Evolutionary conservation across 2,888 invertebrate species (phyloP).

Genomic region (Trachelus stipa): DNA sequence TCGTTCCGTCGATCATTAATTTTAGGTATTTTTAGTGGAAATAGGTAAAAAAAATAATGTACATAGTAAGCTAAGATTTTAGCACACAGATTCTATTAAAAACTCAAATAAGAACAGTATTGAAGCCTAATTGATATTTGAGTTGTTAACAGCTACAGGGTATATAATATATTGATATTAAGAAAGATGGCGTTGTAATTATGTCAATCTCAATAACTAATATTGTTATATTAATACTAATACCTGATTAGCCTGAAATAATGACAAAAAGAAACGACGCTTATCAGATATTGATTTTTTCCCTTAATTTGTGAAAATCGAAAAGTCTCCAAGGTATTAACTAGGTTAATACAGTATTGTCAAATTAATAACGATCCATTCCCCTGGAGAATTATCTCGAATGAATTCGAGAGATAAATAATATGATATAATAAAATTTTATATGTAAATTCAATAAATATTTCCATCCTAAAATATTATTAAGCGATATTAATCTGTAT

Average conservation of each 20-base stretch:
- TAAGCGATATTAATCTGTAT: too few relatives aligned
- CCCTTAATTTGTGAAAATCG: not conserved
- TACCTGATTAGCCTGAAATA: not conserved
- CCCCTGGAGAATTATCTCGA: too few relatives aligned
- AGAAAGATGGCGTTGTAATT: not conserved
- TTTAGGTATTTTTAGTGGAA: not conserved
- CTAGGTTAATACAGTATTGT: not conserved
- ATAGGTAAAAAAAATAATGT: not conserved
- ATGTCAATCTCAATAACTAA: not conserved
- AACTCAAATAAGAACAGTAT: not conserved
- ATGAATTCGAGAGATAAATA: too few relatives aligned
- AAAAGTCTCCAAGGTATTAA: not conserved
- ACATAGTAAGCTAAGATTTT: not conserved
- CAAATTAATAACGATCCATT: too few relatives aligned
- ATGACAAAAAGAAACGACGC: not conserved
- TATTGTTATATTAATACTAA: not conserved
- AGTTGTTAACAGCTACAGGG: not conserved
- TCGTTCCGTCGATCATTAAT: not conserved
- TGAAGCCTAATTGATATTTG: not conserved
- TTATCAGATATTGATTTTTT: not conserved
- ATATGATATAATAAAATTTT: too few relatives aligned
- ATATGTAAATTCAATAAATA: too few relatives aligned
- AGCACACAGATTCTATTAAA: not conserved
- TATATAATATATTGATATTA: not conserved
- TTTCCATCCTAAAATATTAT: too few relatives aligned